Evolutionary conservation across 2,113 vertebrate genomes (phyloP).

Genomic region (Hippoglossus stenolepis): DNA sequence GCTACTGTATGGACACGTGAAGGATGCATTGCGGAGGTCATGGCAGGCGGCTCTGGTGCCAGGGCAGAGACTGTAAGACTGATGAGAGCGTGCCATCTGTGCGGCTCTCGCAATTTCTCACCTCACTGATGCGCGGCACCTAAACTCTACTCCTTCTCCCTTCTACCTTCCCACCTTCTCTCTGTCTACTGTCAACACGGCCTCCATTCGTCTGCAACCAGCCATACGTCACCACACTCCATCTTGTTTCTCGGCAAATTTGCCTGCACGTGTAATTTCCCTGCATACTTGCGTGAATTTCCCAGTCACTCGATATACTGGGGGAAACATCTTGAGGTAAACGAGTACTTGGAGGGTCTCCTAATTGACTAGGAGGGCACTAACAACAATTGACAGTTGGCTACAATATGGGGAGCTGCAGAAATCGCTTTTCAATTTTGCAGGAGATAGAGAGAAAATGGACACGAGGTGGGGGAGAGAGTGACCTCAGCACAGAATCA

Average conservation of each 20-base stretch:
- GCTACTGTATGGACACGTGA: slow-evolving; percentile 4
- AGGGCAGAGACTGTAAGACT: slow-evolving; percentile 64
- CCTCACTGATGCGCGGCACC: slow-evolving; percentile 75
- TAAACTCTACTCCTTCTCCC: slow-evolving; percentile 47
- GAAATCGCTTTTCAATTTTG: slow-evolving; percentile 46
- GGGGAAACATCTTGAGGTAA: slow-evolving; percentile 15
- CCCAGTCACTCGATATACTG: background rate
- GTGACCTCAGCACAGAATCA: slow-evolving; percentile 46
- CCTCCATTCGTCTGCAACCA: slow-evolving; percentile 43
- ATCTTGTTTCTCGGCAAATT: slow-evolving; percentile 9
- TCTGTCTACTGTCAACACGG: slow-evolving; percentile 45
- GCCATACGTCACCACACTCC: slow-evolving; percentile 5
- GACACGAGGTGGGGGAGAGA: slow-evolving; percentile 26
- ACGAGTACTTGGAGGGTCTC: slow-evolving; percentile 11
- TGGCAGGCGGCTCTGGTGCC: slow-evolving; percentile 56
- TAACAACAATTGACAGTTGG: slow-evolving; percentile 15
- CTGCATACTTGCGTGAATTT: background rate
- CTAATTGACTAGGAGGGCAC: slow-evolving; percentile 28
- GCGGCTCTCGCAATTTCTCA: slow-evolving; percentile 78
- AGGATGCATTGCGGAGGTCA: slow-evolving; percentile 48
- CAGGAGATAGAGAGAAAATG: slow-evolving; percentile 24
- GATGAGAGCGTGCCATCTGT: slow-evolving; percentile 75
- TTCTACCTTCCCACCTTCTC: slow-evolving; percentile 44
- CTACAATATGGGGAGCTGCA: slow-evolving; percentile 16
- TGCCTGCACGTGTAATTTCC: background rate